These are phyloP conservation scores for Synergus umbraculus DNA, from an alignment of 2,888 invertebrate genomes.

Conservation along the genomic window DNA sequence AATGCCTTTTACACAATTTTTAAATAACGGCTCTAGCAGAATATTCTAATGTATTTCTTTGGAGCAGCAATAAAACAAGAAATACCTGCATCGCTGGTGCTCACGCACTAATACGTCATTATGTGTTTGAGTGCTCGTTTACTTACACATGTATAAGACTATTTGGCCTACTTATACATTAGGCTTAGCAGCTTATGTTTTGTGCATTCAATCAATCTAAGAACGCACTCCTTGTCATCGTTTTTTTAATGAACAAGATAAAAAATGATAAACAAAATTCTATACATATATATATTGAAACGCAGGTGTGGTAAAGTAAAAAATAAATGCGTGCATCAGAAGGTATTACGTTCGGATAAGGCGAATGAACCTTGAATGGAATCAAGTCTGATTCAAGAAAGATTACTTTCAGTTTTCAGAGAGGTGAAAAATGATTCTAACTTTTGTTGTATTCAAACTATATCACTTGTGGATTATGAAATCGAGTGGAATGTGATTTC, in stretches of 20 bases:
- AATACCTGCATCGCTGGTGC: constrained; percentile 12
- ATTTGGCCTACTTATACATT: constrained; percentile 10
- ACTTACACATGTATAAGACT: constrained; percentile 1
- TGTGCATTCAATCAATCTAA: constrained; percentile 4
- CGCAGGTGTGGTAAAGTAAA: neutral
- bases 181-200: neutral
- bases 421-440: constrained; percentile 28
- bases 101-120: constrained; percentile 12
- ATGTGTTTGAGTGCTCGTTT: neutral
- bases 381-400: constrained; percentile 34
- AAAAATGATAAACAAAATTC: neutral
- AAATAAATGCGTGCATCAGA: constrained; percentile 12
- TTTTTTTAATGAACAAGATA: neutral
- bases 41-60: constrained; percentile 20
- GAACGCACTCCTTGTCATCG: constrained; percentile 23
- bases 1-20: neutral
- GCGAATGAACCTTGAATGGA: constrained; percentile 39
- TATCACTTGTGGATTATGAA: neutral
- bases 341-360: neutral
- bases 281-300: neutral
- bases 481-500: neutral
- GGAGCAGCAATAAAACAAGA: constrained; percentile 21
- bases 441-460: constrained; percentile 3
- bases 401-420: constrained; percentile 34
- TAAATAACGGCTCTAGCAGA: neutral